Evolutionary conservation across 2,888 invertebrate species (phyloP), one percentile per base, ranked within the genome.

Genomic region (Amblyteles armatorius): DNA sequence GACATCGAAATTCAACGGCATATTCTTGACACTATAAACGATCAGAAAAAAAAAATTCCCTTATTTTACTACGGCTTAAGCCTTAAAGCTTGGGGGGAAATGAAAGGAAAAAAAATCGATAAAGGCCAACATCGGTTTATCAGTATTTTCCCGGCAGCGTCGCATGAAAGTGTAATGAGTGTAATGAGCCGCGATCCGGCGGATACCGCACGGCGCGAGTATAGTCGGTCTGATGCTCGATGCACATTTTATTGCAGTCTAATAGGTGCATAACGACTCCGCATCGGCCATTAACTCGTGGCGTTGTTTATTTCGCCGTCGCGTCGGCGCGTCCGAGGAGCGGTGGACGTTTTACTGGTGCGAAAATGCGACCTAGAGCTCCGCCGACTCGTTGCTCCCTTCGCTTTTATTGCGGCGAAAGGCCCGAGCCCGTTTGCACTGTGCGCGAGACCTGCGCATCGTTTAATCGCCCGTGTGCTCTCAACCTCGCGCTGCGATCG

Each of bases 341-440:
- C 26, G 63, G 29, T 19, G 36, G n/a, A n/a, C n/a, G 55, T 50
- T 77, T 77, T 67, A 77, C 65, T 52, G 77, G 55, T 36, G 77
- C 63, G 63, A 63, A 63, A 63, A 63, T 13, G 52, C 52, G 55
- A 16, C 19, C 67, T 22, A n/a, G 26, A 50, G 40, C 22, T 19
- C n/a, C 19, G 36, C 26, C 19, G 40, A 36, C 36, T n/a, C 65
- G 65, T 65, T 36, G n/a, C 40, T 40, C 26, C 60, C 33, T 60
- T 73, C 57, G 57, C 67, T 80, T 80, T 80, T 80, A 80, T 73
- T 73, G 73, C 73, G 57, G 80, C 52, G 40, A 63, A 76, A 69
- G 57, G 68, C 48, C 29, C 11, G 50, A 22, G 11, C 13, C 33
- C 68, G 67, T 76, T 33, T 44, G 22, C 72, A 57, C 29, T 67